Evolutionary conservation across 1,140 invertebrate species (phyloP).

Genomic region (Forficula auricularia): DNA sequence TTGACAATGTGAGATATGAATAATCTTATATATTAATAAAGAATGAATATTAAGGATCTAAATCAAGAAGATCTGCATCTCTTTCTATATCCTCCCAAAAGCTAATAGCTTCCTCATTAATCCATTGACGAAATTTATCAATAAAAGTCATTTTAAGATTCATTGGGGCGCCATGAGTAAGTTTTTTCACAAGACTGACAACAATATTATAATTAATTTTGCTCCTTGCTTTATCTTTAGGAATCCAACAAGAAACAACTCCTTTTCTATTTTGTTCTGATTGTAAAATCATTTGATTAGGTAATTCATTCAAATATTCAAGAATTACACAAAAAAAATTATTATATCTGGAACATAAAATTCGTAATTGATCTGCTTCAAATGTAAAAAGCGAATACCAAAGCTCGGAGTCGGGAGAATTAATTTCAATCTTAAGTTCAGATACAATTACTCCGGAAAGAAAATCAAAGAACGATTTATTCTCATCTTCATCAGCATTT

Average conservation of each 20-base stretch:
- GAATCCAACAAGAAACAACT: not conserved
- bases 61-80: constrained; percentile 9
- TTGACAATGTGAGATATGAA: too few species aligned
- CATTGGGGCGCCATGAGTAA: constrained; percentile 15
- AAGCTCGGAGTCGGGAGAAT: constrained; percentile 15
- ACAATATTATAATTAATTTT: constrained; percentile 32
- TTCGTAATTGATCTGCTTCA: constrained; percentile 24
- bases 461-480: constrained; percentile 22
- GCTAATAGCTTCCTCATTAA: constrained; percentile 15
- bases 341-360: constrained; percentile 26
- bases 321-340: constrained; percentile 30
- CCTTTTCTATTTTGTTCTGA: too few species aligned
- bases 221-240: constrained; percentile 21
- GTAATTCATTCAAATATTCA: constrained; percentile 35
- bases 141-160: constrained; percentile 14
- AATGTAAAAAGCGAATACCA: constrained; percentile 29
- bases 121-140: constrained; percentile 20
- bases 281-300: constrained; percentile 24
- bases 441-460: constrained; percentile 28
- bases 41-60: too few species aligned
- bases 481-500: constrained; percentile 16
- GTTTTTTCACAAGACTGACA: constrained; percentile 24
- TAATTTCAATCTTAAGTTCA: constrained; percentile 19
- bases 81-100: constrained; percentile 25
- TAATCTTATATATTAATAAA: too few species aligned